Evolutionary conservation across 1,140 invertebrate genomes (phyloP), one percentile per base, ranked within the genome.

Genomic region (Caerostris darwini): DNA sequence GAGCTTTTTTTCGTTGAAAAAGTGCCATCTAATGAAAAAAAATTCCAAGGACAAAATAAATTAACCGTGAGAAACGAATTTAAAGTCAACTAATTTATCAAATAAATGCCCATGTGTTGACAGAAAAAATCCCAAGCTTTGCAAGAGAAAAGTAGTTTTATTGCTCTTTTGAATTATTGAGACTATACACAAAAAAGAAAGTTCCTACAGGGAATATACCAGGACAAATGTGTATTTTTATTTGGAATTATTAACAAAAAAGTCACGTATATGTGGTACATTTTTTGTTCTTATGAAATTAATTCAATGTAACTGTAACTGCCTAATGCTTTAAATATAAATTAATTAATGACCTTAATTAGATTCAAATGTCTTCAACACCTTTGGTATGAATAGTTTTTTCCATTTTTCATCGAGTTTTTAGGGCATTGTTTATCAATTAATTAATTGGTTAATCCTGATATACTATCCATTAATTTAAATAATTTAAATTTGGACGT

Each of bases 51-150:
- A 58, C 82, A 83, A 83, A 83, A 83, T 83, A 83, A 83, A 83
- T 83, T 83, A 83, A 58, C 54, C 82, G 53, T 83, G 82, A 56
- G 82, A 83, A 83, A 83, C 82, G 56, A 83, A 83, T 83, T 83
- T 83, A 83, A 83, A 57, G 82, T 83, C 82, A 83, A 83, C 82
- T 83, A 83, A 83, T 83, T 83, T 83, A 83, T 83, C 82, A 83
- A 83, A 83, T 83, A 83, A 83, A 83, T 83, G 82, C 82, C 54
- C 82, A 7, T 10, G 14, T 83, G 82, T 83, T 83, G 82, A 83
- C 82, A 19, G 53, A 83, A 83, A 83, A 83, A 83, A 83, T 58
- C 82, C 82, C 17, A 8, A 58, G 82, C n/a, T 57, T 83, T 83
- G 10, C 14, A 56, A 58, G 12, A 17, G n/a, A 58, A 58, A 19